Conservation (phyloP, 2,888 invertebrate species). For the Pollenia amentaria region DNA sequence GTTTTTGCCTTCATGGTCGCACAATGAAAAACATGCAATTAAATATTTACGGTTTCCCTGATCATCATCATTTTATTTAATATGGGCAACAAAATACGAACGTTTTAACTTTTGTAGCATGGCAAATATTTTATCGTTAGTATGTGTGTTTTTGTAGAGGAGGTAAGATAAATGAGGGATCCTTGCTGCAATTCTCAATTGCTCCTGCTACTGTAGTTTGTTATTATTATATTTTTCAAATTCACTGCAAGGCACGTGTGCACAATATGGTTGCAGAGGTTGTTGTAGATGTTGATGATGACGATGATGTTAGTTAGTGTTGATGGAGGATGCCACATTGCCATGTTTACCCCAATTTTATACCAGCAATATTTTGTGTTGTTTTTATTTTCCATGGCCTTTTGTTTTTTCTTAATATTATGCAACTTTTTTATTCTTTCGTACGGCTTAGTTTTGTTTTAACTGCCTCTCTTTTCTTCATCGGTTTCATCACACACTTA, state of each 20-base stretch:
- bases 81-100: conserved; percentile 28
- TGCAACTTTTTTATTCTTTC: conserved; percentile 61
- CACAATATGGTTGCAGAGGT: conserved; percentile 42
- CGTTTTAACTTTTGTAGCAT: conserved; percentile 3
- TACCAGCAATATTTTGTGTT: conserved; percentile 62
- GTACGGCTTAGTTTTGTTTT: conserved; percentile 60
- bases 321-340: conserved; percentile 66
- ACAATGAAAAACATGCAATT: no score
- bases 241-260: conserved; percentile 67
- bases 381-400: conserved; percentile 61
- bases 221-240: conserved; percentile 58
- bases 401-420: conserved; percentile 64
- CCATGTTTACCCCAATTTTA: conserved; percentile 82
- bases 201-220: conserved; percentile 55
- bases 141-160: conserved; percentile 1
- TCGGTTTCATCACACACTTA: conserved; percentile 14
- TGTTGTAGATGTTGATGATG: conserved; percentile 25
- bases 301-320: conserved; percentile 49
- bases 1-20: no score
- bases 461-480: conserved; percentile 33
- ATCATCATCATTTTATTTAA: conserved; percentile 22
- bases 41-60: conserved; percentile 19
- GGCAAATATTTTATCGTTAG: neutral
- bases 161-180: conserved; percentile 51
- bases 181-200: conserved; percentile 47